phyloP scores from a whole-genome alignment of 2,888 invertebrate genomes.

The Sepioteuthis lessoniana region DNA sequence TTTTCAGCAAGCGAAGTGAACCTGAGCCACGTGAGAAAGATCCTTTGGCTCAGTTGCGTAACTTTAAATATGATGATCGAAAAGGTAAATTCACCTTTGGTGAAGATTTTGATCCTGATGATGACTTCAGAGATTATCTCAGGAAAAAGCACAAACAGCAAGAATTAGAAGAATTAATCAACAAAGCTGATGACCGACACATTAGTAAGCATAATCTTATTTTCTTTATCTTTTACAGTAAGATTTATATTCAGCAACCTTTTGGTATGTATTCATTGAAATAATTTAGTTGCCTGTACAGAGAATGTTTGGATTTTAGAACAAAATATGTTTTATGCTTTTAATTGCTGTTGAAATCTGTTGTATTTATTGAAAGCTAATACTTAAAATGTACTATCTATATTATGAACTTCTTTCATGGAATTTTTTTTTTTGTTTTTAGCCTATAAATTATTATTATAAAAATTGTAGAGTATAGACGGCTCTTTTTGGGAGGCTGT shows the following conservation, averaged over 20 bases:
- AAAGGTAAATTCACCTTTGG: conserved; percentile 50
- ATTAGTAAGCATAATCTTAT: conserved; percentile 65
- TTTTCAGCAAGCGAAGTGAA: conserved; percentile 52
- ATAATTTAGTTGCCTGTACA: background rate
- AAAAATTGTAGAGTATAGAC: too few species aligned
- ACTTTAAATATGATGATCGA: conserved; percentile 49
- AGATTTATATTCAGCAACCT: background rate
- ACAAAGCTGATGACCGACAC: conserved; percentile 68
- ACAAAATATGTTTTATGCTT: background rate
- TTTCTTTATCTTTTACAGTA: background rate
- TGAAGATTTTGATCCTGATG: conserved; percentile 51
- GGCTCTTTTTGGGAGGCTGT: too few species aligned
- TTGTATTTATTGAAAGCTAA: too few species aligned
- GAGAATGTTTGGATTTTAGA: background rate
- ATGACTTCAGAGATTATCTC: conserved; percentile 52
- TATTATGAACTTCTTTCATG: too few species aligned
- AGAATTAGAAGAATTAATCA: conserved; percentile 67
- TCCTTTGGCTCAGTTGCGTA: conserved; percentile 36
- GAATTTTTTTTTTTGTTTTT: too few species aligned
- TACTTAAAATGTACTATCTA: too few species aligned
- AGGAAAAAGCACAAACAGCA: conserved; percentile 58
- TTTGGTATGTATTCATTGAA: background rate
- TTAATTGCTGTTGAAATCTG: background rate
- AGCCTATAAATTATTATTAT: too few species aligned
- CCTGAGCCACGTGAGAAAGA: conserved; percentile 48